These are phyloP conservation scores for Himalopsyche anomala DNA, from an alignment of 2,888 invertebrate species.

Conservation along the genomic window DNA sequence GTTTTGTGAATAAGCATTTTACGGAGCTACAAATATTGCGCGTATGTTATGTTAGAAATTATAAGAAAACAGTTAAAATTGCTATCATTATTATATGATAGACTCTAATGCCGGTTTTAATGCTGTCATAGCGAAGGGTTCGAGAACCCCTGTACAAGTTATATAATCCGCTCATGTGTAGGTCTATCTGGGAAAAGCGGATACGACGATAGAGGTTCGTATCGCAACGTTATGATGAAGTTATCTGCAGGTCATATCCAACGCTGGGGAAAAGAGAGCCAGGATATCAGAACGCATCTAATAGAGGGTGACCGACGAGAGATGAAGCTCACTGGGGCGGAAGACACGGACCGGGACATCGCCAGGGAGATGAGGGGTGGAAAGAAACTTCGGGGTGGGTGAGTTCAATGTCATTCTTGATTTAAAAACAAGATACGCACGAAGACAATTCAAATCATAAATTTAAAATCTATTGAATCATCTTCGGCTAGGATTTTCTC, in stretches of 20 bases:
- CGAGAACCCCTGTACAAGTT: conserved; percentile 33
- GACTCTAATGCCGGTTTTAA: too few relatives aligned
- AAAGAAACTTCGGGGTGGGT: conserved; percentile 2
- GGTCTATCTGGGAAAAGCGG: conserved; percentile 46
- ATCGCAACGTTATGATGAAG: conserved; percentile 59
- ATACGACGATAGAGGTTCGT: conserved; percentile 59
- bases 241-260: conserved; percentile 59
- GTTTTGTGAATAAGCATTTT: too few relatives aligned
- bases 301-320: conserved; percentile 43
- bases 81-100: too few relatives aligned
- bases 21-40: too few relatives aligned
- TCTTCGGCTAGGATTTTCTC: too few relatives aligned
- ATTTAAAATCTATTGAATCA: not conserved
- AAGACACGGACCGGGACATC: conserved; percentile 50
- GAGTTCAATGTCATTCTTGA: conserved; percentile 15
- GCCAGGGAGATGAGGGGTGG: not conserved
- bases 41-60: too few relatives aligned
- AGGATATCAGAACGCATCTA: not conserved
- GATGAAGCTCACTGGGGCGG: conserved; percentile 49
- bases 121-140: not conserved
- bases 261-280: conserved; percentile 36
- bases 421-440: not conserved
- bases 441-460: not conserved
- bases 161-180: not conserved
- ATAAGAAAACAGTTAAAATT: too few relatives aligned